Evolutionary conservation across 37 sponge, comb jelly and placozoan genomes (phyloP).

Genomic region (Beroe forskalii): DNA sequence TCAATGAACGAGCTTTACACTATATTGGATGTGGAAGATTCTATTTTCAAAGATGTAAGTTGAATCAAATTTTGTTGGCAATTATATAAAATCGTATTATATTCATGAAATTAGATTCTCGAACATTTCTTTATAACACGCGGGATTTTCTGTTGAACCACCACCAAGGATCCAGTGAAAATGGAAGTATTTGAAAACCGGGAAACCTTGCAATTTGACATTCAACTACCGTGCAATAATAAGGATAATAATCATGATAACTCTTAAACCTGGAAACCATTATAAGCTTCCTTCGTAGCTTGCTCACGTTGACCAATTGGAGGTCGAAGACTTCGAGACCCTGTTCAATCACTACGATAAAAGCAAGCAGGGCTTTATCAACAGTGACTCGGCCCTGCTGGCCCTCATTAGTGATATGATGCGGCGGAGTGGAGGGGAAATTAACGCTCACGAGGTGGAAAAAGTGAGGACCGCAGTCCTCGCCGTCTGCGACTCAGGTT

Average conservation of each 20-base stretch:
- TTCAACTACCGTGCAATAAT: no score
- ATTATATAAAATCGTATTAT: neutral
- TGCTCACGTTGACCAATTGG: neutral
- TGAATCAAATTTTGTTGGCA: neutral
- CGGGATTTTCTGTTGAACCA: no score
- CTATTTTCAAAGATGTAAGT: constrained; percentile 36
- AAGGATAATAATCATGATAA: no score
- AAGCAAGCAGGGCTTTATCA: constrained; percentile 1
- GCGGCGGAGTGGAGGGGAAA: constrained; percentile 9
- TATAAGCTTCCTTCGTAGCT: neutral
- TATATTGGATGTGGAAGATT: constrained; percentile 58
- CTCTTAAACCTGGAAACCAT: no score
- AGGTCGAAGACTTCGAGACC: neutral
- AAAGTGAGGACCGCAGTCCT: constrained; percentile 31
- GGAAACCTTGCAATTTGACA: no score
- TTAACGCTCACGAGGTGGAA: constrained; percentile 43
- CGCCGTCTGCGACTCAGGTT: constrained; percentile 59
- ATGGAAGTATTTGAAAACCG: no score
- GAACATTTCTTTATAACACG: no score
- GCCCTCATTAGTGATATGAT: constrained; percentile 61
- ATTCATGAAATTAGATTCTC: no score
- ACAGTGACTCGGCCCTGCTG: constrained; percentile 52
- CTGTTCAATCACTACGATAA: constrained; percentile 65
- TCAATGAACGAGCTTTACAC: constrained; percentile 62
- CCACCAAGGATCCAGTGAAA: no score